Evolutionary conservation across 2,113 vertebrate genomes (phyloP), one percentile per base, ranked within the genome.

Genomic region (Mormyrus lacerda): DNA sequence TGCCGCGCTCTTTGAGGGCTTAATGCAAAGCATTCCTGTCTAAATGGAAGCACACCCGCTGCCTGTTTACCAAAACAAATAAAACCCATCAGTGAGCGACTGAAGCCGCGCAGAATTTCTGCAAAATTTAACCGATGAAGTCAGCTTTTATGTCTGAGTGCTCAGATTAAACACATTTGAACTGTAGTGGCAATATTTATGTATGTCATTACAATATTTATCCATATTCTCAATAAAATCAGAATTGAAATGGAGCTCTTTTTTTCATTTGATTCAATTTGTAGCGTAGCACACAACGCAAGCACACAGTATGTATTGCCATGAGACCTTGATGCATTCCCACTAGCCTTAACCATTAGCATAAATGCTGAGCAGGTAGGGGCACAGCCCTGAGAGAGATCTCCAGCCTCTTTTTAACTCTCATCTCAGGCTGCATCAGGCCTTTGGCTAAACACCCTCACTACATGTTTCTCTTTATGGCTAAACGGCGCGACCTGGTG

Each of bases 1-100:
- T n/a, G 87, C 76, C 39, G 84, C 47, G 17, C 88, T 92, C 92
- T 91, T 90, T 42, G 79, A 47, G 61, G 73, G n/a, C 48, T 84
- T 53, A 87, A 76, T 90, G 79, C 89, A 89, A 90, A 44, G 88
- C 84, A 76, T 89, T 89, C 87, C 76, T 88, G 53, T 35, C 27
- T 89, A 89, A 91, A 89, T 91, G 47, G 47, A 91, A 92, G 90
- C 86, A 61, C 89, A 69, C 88, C 47, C 10, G 73, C 84, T 85
- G 48, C 85, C 15, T 87, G n/a, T 91, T 48, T 91, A 91, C 84
- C 85, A 90, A 79, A 90, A 55, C 35, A 84, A 45, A 88, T 90
- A 91, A 91, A 91, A 86, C 35, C 90, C 90, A 91, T 35, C 50
- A 69, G 61, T 39, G 27, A 31, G 27, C 27, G 31, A 73, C 13